phyloP scores from a whole-genome alignment of 1,140 invertebrate genomes.

The Xylocopa sonorina region DNA sequence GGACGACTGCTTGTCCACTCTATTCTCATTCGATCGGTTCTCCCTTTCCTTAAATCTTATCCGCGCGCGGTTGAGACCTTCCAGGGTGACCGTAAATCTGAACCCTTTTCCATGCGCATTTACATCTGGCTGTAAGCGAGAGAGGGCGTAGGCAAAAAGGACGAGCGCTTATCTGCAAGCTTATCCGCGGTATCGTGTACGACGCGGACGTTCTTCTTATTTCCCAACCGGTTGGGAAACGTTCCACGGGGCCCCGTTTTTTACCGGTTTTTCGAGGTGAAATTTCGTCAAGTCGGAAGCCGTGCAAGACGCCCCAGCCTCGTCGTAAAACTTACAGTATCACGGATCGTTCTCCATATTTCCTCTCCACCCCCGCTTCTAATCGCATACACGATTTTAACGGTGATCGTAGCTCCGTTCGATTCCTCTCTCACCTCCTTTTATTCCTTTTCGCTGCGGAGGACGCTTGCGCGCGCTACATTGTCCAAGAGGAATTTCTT shows the following conservation, averaged over 20 bases:
- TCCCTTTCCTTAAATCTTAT: constrained; percentile 29
- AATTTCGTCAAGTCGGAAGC: constrained; percentile 46
- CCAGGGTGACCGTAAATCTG: constrained; percentile 47
- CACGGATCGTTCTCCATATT: neutral
- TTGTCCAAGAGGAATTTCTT: neutral
- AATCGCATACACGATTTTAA: constrained; percentile 28
- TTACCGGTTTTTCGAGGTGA: constrained; percentile 44
- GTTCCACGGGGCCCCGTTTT: constrained; percentile 7
- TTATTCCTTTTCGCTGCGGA: too few species aligned
- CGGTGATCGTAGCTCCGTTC: neutral
- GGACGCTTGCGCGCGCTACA: too few species aligned
- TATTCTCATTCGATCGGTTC: neutral
- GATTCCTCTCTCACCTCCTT: neutral
- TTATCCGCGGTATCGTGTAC: constrained; percentile 48
- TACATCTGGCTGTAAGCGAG: constrained; percentile 35
- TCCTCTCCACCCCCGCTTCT: neutral
- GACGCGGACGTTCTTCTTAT: constrained; percentile 31
- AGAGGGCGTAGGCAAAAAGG: constrained; percentile 23
- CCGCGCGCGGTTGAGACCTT: constrained; percentile 19
- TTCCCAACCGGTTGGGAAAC: constrained; percentile 49
- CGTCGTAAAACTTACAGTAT: constrained; percentile 29
- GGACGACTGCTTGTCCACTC: neutral
- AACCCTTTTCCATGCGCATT: constrained; percentile 43
- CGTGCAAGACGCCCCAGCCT: neutral
- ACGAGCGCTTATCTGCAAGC: constrained; percentile 40